Conservation (phyloP, 2,888 invertebrate species). For the Megaustenia siamemsis region DNA sequence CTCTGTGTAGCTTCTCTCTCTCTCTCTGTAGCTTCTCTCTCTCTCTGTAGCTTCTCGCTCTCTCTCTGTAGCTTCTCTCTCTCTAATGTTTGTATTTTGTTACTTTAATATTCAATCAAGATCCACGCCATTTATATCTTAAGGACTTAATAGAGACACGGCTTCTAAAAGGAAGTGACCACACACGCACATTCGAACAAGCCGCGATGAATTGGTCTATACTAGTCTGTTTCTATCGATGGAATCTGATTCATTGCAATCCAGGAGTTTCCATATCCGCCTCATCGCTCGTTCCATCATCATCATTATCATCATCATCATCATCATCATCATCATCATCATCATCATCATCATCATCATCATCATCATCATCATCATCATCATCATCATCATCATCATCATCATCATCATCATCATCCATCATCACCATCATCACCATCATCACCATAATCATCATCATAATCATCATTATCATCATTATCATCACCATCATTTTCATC, state of each 20-base stretch:
- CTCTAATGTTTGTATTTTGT: neutral
- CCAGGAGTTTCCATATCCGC: too few species aligned
- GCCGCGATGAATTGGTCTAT: neutral
- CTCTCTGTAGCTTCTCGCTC: neutral
- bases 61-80: neutral
- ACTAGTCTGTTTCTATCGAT: too few species aligned
- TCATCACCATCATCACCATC: neutral
- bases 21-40: neutral
- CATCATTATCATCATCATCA: constrained; percentile 13
- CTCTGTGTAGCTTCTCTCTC: neutral
- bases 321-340: too few species aligned
- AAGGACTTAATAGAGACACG: too few species aligned
- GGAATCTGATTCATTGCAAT: too few species aligned
- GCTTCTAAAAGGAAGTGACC: too few species aligned
- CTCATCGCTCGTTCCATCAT: neutral
- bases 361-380: constrained; percentile 3
- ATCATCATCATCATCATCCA: neutral
- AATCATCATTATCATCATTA: neutral
- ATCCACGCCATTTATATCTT: too few species aligned
- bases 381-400: constrained; percentile 10
- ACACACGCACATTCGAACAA: too few species aligned
- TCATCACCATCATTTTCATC: neutral
- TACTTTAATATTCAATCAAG: too few species aligned
- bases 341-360: neutral
- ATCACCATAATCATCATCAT: too few species aligned